Base-by-base conservation (phyloP, 1,140 invertebrate genomes). In the Penaeus vannamei region DNA sequence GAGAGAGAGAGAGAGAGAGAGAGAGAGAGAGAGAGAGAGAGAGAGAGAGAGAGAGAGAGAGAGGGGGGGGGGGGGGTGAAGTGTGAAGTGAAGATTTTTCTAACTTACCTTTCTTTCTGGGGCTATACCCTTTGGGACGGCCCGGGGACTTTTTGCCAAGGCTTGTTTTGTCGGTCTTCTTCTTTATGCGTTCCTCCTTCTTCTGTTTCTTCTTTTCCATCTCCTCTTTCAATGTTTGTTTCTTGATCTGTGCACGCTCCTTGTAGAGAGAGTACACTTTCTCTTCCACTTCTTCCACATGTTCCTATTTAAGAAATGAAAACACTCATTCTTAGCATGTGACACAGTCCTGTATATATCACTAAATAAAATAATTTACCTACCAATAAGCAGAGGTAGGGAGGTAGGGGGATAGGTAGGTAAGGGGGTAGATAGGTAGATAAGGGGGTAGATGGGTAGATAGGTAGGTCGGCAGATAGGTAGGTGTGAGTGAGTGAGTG, bases 261-360 rank as follows among this genome's bases (percentile, higher is more conserved):
- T 87, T 87, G 29, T 87, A 81, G 2, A 87, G 86, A n/a, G 29
- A 32, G n/a, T 80, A 80, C 1, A 62, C 76, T 59, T 87, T 87
- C 42, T 87, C 86, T n/a, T 87, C 86, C 46, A 87, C 69, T n/a
- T 87, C 86, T 22, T 87, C 86, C 61, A 87, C 61, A 32, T 87
- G 79, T 59, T 87, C 86, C 53, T 84, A 36, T 4, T 76, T 4
- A 76, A 32, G 29, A 69, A 12, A 53, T 8, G 12, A 53, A 53
- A 53, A 53, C 2, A 53, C 53, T 17, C 12, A 53, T 53, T 53
- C 53, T 53, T 53, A 53, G 10, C 53, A 14, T 53, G 53, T 53
- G 53, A 53, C 53, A 53, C 0, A 53, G 17, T 53, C 12, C 53
- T 14, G 1, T 12, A 17, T 53, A 53, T 12, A 14, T 17, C 14